Evolutionary conservation across 2,113 vertebrate species (phyloP).

Genomic region (Vireo altiloquus): DNA sequence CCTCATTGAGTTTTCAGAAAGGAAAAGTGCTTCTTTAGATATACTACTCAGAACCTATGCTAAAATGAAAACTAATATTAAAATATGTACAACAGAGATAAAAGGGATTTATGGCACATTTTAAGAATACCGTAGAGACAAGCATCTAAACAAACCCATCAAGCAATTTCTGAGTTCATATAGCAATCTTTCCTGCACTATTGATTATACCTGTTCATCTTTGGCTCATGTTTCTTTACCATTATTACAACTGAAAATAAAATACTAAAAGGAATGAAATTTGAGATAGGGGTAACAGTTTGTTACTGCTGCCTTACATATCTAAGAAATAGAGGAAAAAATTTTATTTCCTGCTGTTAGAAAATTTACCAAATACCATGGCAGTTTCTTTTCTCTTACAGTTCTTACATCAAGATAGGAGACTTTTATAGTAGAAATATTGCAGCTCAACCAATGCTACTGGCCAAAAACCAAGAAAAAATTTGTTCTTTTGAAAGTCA

Average conservation of each 20-base stretch:
- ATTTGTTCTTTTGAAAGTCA: background rate
- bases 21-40: background rate
- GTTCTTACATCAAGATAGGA: background rate
- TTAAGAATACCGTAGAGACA: background rate
- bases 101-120: background rate
- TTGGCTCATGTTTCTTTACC: background rate
- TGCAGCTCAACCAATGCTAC: background rate
- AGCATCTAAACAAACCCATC: background rate
- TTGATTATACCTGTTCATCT: background rate
- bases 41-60: background rate
- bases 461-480: background rate
- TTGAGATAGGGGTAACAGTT: accelerated
- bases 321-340: background rate
- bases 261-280: background rate
- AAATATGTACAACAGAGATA: background rate
- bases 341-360: background rate
- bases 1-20: background rate
- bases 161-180: background rate
- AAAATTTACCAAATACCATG: background rate
- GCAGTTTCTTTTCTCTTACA: background rate
- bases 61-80: background rate
- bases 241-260: background rate
- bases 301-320: background rate
- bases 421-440: background rate
- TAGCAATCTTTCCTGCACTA: background rate